These are phyloP conservation scores for Sterrhoptilus dennistouni DNA, from an alignment of 2,113 vertebrate genomes.

Conservation along the genomic window DNA sequence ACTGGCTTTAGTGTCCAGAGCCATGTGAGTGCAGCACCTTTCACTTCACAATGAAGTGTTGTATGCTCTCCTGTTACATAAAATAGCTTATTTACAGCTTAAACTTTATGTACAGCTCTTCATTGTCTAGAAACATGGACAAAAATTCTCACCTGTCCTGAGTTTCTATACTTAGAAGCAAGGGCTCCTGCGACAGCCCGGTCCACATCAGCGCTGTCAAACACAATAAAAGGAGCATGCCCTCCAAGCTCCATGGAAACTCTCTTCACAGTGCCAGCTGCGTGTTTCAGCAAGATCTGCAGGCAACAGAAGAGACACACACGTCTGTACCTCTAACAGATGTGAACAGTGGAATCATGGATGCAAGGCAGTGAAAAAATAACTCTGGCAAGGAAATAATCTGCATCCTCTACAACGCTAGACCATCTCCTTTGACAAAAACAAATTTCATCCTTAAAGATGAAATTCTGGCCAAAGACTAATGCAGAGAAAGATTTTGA, in stretches of 20 bases:
- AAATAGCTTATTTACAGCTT: background rate
- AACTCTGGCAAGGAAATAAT: background rate
- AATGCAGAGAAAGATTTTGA: background rate
- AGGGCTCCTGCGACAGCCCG: constrained; percentile 87
- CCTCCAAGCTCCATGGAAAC: constrained; percentile 97
- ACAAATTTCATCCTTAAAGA: background rate
- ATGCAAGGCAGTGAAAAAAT: background rate
- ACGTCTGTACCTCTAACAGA: background rate
- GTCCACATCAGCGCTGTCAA: constrained; percentile 88
- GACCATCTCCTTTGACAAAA: background rate
- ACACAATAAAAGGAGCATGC: constrained; percentile 96
- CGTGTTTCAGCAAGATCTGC: constrained; percentile 85
- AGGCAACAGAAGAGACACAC: background rate
- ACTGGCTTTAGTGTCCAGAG: background rate
- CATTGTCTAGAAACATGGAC: background rate
- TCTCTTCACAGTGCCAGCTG: constrained; percentile 88
- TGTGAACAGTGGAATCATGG: background rate
- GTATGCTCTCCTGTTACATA: background rate
- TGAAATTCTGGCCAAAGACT: background rate
- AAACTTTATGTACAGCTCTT: background rate
- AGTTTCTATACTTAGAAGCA: constrained; percentile 91
- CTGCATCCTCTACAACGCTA: background rate
- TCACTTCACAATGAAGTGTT: background rate
- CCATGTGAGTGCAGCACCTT: background rate
- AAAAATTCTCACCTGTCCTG: constrained; percentile 85